Evolutionary conservation across 2,888 invertebrate genomes (phyloP).

Genomic region (Bellardia bayeri): DNA sequence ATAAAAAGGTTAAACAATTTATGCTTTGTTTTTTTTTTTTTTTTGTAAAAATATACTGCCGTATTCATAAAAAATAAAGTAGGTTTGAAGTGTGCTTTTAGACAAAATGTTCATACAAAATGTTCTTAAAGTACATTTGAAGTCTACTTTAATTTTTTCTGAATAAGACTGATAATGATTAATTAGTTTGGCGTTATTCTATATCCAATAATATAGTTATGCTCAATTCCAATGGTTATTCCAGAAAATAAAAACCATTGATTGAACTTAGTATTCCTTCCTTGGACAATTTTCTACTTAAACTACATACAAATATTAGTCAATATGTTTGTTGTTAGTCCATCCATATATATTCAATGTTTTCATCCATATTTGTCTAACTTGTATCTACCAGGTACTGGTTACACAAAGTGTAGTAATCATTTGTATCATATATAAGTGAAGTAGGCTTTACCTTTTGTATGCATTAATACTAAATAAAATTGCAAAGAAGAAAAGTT

Average conservation of each 20-base stretch:
- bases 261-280: constrained; percentile 7
- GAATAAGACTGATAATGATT: no score
- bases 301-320: constrained; percentile 25
- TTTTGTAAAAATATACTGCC: no score
- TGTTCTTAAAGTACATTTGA: no score
- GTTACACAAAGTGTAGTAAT: constrained; percentile 30
- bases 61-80: no score
- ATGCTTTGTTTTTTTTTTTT: no score
- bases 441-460: constrained; percentile 41
- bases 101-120: no score
- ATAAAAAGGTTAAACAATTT: no score
- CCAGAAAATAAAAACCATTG: background rate
- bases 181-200: no score
- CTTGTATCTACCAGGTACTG: constrained; percentile 39
- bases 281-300: constrained; percentile 11
- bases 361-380: constrained; percentile 46
- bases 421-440: constrained; percentile 35
- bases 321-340: constrained; percentile 12
- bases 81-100: no score
- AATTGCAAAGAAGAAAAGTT: constrained; percentile 52
- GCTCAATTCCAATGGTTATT: no score
- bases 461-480: constrained; percentile 56
- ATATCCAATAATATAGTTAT: no score
- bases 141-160: no score
- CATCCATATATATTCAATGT: background rate